phyloP scores from a whole-genome alignment of 2,888 invertebrate species.

The Nemotelus nigrinus region DNA sequence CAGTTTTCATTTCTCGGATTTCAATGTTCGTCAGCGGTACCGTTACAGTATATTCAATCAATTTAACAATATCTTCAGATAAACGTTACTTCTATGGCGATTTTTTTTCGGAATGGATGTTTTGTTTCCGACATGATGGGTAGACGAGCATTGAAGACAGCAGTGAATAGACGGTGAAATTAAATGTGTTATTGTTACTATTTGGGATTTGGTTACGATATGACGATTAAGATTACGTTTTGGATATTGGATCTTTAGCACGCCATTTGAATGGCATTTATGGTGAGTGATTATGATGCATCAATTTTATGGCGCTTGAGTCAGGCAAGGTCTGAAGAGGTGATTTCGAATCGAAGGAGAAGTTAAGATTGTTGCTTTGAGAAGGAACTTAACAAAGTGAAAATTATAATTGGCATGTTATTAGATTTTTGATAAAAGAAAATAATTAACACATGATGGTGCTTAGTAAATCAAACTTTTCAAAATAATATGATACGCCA shows the following conservation, averaged over 20 bases:
- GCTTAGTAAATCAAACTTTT: too few species aligned
- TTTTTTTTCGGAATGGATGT: background rate
- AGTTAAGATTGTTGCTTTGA: too few species aligned
- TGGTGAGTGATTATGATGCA: background rate
- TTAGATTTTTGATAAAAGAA: too few species aligned
- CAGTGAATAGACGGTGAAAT: slow-evolving; percentile 17
- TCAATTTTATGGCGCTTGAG: too few species aligned
- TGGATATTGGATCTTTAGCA: slow-evolving; percentile 4
- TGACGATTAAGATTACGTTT: slow-evolving; percentile 7
- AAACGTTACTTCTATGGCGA: slow-evolving; percentile 21
- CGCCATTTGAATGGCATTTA: slow-evolving; percentile 27
- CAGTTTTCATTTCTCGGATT: slow-evolving; percentile 34
- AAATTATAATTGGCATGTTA: too few species aligned
- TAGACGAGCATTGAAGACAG: background rate
- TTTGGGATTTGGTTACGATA: slow-evolving; percentile 7
- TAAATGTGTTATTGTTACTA: slow-evolving; percentile 1
- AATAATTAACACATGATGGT: too few species aligned
- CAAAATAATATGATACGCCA: too few species aligned
- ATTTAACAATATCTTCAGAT: slow-evolving; percentile 48
- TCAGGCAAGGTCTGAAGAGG: too few species aligned
- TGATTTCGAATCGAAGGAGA: too few species aligned
- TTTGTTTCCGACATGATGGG: slow-evolving; percentile 29
- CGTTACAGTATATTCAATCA: slow-evolving; percentile 51
- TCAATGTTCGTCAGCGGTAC: slow-evolving; percentile 43
- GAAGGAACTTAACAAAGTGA: too few species aligned